Percentiles rank a stretch among this genome's conserved stretches.
These are phyloP conservation scores for Aurelia aurita complex sp. Pacific DNA, from an alignment of 30 jellyfish, hydroid and myxozoan genomes.

Conservation along the genomic window DNA sequence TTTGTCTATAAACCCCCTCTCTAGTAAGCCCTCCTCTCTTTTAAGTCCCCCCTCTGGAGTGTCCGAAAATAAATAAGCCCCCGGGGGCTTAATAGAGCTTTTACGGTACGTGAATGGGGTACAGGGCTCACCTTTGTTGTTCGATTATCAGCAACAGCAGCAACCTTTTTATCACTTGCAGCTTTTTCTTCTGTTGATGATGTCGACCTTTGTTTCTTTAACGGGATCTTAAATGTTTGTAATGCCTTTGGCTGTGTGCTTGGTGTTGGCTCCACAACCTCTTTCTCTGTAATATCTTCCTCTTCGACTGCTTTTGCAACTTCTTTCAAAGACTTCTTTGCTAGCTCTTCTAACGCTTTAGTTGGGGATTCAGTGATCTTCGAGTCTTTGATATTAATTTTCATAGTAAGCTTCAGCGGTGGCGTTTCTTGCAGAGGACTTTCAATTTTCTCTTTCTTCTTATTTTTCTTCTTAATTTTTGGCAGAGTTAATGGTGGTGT, in stretches of 20 bases:
- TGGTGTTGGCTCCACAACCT: conserved; percentile 34
- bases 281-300: conserved; percentile 20
- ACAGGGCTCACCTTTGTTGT: background rate
- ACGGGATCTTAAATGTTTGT: conserved; percentile 35
- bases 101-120: too few species aligned
- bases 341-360: conserved; percentile 33
- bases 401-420: conserved; percentile 47
- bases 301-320: background rate
- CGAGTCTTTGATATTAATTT: conserved; percentile 53
- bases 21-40: too few species aligned
- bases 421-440: conserved; percentile 10
- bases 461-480: conserved; percentile 13
- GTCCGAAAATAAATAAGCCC: too few species aligned
- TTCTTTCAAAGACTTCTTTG: background rate
- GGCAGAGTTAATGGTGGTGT: background rate
- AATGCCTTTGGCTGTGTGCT: conserved; percentile 66
- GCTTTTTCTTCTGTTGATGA: conserved; percentile 27
- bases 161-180: background rate
- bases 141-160: background rate
- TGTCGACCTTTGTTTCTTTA: conserved; percentile 12
- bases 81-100: too few species aligned
- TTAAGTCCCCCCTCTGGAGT: too few species aligned
- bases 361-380: conserved; percentile 70
- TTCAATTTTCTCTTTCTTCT: conserved; percentile 16
- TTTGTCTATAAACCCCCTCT: too few species aligned